Conservation (phyloP, 2,888 invertebrate genomes). For the Synanthedon tipuliformis region DNA sequence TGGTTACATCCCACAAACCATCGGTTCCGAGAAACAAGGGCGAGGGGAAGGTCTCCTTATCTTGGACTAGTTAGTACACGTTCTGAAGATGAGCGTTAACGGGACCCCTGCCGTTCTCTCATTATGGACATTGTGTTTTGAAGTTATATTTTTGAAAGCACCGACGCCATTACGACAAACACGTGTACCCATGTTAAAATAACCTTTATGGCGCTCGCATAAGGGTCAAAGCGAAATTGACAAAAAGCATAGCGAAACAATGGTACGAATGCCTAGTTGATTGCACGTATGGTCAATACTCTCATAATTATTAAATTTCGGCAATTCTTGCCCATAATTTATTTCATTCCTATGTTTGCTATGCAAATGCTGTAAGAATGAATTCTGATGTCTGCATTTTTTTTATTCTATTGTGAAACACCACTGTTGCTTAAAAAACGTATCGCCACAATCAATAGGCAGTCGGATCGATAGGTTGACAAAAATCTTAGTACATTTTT, state of each 20-base stretch:
- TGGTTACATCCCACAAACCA: slow-evolving; percentile 32
- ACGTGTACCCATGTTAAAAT: slow-evolving; percentile 3
- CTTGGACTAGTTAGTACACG: slow-evolving; percentile 26
- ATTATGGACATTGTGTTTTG: slow-evolving; percentile 27
- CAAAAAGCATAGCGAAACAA: neutral
- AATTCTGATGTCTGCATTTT: neutral
- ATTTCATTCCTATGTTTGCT: slow-evolving; percentile 1
- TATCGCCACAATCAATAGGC: neutral
- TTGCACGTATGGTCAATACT: neutral
- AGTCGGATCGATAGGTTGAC: neutral
- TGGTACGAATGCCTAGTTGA: neutral
- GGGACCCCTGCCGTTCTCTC: slow-evolving; percentile 39
- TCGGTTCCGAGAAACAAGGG: slow-evolving; percentile 9
- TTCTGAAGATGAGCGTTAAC: slow-evolving; percentile 36
- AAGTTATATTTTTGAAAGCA: slow-evolving; percentile 23
- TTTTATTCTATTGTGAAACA: neutral
- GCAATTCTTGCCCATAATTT: slow-evolving; percentile 1
- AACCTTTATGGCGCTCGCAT: neutral
- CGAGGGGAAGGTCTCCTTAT: slow-evolving; percentile 17
- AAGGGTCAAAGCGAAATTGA: neutral
- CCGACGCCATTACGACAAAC: slow-evolving; percentile 19
- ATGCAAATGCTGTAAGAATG: neutral
- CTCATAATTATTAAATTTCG: slow-evolving; percentile 1
- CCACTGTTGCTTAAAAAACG: neutral
- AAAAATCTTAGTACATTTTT: slow-evolving; percentile 4